Base-by-base conservation (phyloP, 37 sponge, comb jelly and placozoan genomes). In the Spongilla lacustris region DNA sequence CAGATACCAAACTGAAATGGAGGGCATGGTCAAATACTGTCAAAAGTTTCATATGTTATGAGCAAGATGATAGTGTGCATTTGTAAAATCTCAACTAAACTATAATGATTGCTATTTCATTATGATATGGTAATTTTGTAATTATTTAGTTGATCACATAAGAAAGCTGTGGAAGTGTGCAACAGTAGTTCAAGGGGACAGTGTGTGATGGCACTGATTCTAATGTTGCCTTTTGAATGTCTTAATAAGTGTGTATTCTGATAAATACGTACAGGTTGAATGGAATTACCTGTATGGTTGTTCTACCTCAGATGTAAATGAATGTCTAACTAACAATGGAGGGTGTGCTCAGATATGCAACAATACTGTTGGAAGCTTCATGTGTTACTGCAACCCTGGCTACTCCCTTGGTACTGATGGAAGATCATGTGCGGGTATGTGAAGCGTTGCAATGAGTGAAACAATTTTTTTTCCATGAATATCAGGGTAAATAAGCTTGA, bases 181-280 rank as follows among this genome's bases (percentile, higher is more conserved):
- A 58, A 73, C 73, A 86, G 79, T 58, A 71, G 69, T 31, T 24
- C 32, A 30, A 71, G 86, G 80, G 86, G 86, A 31, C 71, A 38
- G 86, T 86, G 25, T 78, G 86, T 86, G 86, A 86, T 86, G 86
- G 76, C 49, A 34, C 13, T 31, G 78, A 86, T 78, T 78, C 86
- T 71, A 79, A 33, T 32, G 73, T 86, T 23, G 86, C 32, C 50
- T 85, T 78, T 34, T 22, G 86, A 25, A 78, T 78, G 72, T 79
- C 77, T 49, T 78, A 78, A 48, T 79, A 58, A 58, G 1, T 19
- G 21, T 58, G 58, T 10, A 58, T 58, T 58, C 14, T 17, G 21
- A 58, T 19, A 58, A 58, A 58, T 58, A 58, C 11, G 58, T 58
- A 58, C 21, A 19, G 21, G 58, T 58, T 58, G 58, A 58, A 58